Conservation (phyloP, 2,888 invertebrate species). For the Drosophila lacicola region DNA sequence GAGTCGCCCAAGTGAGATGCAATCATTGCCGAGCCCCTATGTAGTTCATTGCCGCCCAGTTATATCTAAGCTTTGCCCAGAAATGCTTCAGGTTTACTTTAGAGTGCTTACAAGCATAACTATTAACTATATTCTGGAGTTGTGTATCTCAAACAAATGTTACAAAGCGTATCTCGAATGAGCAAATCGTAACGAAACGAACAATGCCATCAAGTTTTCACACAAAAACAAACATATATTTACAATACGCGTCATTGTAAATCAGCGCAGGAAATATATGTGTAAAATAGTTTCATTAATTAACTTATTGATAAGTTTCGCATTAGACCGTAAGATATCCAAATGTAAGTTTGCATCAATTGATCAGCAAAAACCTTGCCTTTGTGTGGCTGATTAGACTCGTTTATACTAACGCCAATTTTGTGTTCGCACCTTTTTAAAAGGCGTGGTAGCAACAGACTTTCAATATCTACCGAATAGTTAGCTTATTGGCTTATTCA, state of each 20-base stretch:
- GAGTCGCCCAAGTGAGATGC: slow-evolving; percentile 70
- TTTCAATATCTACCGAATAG: slow-evolving; percentile 25
- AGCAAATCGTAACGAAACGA: slow-evolving; percentile 18
- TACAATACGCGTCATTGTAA: slow-evolving; percentile 31
- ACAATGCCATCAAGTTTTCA: slow-evolving; percentile 37
- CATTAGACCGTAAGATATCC: slow-evolving; percentile 20
- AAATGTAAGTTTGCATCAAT: slow-evolving; percentile 13
- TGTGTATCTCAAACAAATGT: slow-evolving; percentile 36
- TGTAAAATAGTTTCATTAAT: slow-evolving; percentile 6
- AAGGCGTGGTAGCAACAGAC: slow-evolving; percentile 44
- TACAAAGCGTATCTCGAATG: slow-evolving; percentile 39
- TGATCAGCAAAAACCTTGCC: slow-evolving; percentile 21
- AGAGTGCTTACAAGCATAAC: slow-evolving; percentile 40
- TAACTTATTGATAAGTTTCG: slow-evolving; percentile 24
- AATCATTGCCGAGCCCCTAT: slow-evolving; percentile 5
- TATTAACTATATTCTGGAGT: slow-evolving; percentile 22
- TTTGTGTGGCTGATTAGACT: slow-evolving; percentile 19
- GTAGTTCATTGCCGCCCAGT: slow-evolving; percentile 68
- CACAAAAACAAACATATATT: slow-evolving; percentile 8
- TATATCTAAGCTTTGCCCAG: slow-evolving; percentile 66
- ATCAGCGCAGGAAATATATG: slow-evolving; percentile 7
- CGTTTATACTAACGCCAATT: slow-evolving; percentile 38
- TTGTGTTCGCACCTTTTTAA: slow-evolving; percentile 65
- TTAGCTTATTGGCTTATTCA: slow-evolving; percentile 32
- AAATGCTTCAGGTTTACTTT: slow-evolving; percentile 75